Evolutionary conservation across 2,888 invertebrate genomes (phyloP).

Genomic region (Crossocerus cetratus): DNA sequence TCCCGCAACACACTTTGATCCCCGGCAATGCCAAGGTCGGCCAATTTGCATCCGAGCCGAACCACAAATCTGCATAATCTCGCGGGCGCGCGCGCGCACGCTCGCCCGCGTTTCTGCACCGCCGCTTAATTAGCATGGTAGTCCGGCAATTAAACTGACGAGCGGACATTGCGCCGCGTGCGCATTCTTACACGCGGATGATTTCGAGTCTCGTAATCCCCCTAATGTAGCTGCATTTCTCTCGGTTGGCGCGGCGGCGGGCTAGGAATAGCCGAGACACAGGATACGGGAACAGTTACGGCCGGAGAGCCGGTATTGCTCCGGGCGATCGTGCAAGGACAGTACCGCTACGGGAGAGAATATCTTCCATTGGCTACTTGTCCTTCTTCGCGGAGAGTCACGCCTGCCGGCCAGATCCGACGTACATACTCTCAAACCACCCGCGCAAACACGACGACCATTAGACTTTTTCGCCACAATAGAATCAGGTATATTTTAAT

Average conservation of each 20-base stretch:
- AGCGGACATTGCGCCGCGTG: conserved; percentile 1
- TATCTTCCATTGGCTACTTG: conserved; percentile 49
- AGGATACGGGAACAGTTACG: conserved; percentile 67
- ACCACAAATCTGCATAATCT: background rate
- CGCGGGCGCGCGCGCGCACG: background rate
- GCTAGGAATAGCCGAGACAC: conserved; percentile 61
- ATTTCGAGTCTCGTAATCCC: conserved; percentile 37
- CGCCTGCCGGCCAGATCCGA: conserved; percentile 42
- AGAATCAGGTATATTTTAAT: too few species aligned
- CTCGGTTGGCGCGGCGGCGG: conserved; percentile 23
- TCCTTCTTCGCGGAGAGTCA: conserved; percentile 42
- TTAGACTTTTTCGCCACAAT: too few species aligned
- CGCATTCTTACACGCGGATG: conserved; percentile 17
- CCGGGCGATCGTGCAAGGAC: conserved; percentile 68
- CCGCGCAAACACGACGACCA: background rate
- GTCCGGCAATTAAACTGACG: background rate
- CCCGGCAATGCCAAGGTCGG: conserved; percentile 12
- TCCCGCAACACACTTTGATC: background rate
- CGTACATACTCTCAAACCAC: conserved; percentile 35
- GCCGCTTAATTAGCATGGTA: conserved; percentile 10
- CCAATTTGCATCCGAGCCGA: background rate
- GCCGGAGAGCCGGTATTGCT: conserved; percentile 57
- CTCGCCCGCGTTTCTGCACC: too few species aligned
- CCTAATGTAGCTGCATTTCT: conserved; percentile 39
- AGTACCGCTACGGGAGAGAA: conserved; percentile 67